Conservation (phyloP, 1,140 invertebrate genomes). For the Meteorus sp. region DNA sequence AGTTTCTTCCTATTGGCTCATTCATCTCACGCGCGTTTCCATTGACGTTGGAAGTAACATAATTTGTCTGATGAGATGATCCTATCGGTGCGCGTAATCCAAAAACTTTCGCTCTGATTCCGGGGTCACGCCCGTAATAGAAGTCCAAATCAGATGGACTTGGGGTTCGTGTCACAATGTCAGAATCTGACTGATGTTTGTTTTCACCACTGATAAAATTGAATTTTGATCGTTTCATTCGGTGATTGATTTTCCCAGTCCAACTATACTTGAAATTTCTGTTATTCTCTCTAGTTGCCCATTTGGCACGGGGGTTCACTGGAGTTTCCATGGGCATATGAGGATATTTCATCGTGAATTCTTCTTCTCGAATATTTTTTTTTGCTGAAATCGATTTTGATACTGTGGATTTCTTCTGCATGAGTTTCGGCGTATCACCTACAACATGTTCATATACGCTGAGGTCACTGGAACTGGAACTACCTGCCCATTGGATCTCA, state of each 20-base stretch:
- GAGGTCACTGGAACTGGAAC: background rate
- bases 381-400: background rate
- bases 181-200: constrained; percentile 11
- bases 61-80: too few species aligned
- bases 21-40: too few species aligned
- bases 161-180: constrained; percentile 24
- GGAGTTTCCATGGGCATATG: too few species aligned
- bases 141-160: constrained; percentile 26
- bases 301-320: constrained; percentile 13
- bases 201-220: background rate
- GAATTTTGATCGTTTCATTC: constrained; percentile 15
- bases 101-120: constrained; percentile 23
- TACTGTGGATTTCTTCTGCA: background rate
- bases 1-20: too few species aligned
- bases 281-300: constrained; percentile 19
- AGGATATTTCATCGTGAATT: background rate
- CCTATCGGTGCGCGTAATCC: too few species aligned
- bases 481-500: background rate
- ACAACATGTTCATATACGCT: too few species aligned
- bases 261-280: constrained; percentile 28
- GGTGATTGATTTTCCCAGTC: constrained; percentile 29
- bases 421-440: too few species aligned
- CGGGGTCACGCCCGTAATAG: constrained; percentile 22
- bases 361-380: background rate
- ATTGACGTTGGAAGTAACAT: too few species aligned